Base-by-base conservation (phyloP, 2,888 invertebrate genomes). In the Rhodophaea formosa region DNA sequence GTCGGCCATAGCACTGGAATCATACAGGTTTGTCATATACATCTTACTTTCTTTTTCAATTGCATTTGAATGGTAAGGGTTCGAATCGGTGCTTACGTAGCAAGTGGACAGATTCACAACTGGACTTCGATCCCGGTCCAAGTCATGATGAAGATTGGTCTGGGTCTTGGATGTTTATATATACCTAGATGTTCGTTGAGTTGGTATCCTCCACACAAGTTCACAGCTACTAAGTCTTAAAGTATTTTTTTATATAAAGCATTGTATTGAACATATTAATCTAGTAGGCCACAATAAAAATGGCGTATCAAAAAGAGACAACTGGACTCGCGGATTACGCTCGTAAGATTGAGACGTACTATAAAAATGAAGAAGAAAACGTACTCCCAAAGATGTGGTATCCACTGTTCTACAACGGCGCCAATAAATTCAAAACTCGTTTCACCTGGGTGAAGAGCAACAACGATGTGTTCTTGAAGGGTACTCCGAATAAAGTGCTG, bases 1-100 rank as follows among this genome's bases (percentile, higher is more conserved):
- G 79, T 86, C n/a, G 87, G 90, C 7, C 91, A 91, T 70, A 91
- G 92, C 14, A 79, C 86, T 46, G 93, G 93, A n/a, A 70, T 86
- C 53, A 87, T 93, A 67, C 92, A 93, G 88, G 93, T 92, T 35
- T 1, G 35, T 2, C 32, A 32, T 3, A 32, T 35, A 3, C 23
- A 2, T 23, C 3, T 23, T 2, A 2, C 23, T 23, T 23, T 23
- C 2, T 23, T 23, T 5, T 5, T 23, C 23, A 23, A 3, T 23
- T 23, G 23, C 2, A 23, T 23, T 2, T 23, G 23, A n/a, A n/a
- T n/a, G n/a, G n/a, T n/a, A n/a, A n/a, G n/a, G n/a, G n/a, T n/a
- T n/a, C n/a, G n/a, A n/a, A n/a, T n/a, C n/a, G n/a, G n/a, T n/a
- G n/a, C n/a, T n/a, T n/a, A n/a, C n/a, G n/a, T n/a, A n/a, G n/a